Base-by-base conservation (phyloP, 2,113 vertebrate genomes). In the Tonatia bakeri region DNA sequence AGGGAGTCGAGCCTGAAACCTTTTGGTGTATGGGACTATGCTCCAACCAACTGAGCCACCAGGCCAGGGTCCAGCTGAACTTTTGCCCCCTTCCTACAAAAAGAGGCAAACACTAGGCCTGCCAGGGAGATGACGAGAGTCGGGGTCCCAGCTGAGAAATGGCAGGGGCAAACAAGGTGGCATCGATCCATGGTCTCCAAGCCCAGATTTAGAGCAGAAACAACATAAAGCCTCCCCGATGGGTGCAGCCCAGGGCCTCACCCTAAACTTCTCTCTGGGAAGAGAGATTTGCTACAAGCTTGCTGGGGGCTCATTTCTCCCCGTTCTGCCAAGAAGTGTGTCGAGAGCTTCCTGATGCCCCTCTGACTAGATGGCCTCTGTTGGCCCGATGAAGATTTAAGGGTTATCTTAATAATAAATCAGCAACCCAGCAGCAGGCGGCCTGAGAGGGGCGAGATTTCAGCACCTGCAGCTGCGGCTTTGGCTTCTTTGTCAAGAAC, bases 401-500 rank as follows among this genome's bases (percentile, higher is more conserved):
- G 89, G 80, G 13, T 73, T 20, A n/a, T 47, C 61, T 90, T 67
- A 22, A 50, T n/a, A 26, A n/a, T 56, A 26, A 86, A 17, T 87
- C 81, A 61, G 54, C 13, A 52, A 4, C 33, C 64, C 19, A 12
- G 61, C 17, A 3, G 36, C 75, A 45, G 85, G 7, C 47, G 3
- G 50, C n/a, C 28, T 0, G 1, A 31, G 15, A 22, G 15, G 14
- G 45, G 2, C 2, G 0, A 16, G 38, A 8, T 14, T 50, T 70
- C n/a, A 16, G 54, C 33, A 11, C n/a, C 61, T 43, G 69, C 5
- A 2, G n/a, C 79, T 28, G 2, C 0, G 0, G 77, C n/a, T 80
- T 14, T 3, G 11, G 50, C 38, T 45, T 26, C 77, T 84, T 72
- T 38, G 36, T 47, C 47, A 15, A 36, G n/a, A 59, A 31, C 1